These are phyloP conservation scores for Saccopteryx bilineata DNA, from an alignment of 2,113 vertebrate genomes.

Conservation along the genomic window DNA sequence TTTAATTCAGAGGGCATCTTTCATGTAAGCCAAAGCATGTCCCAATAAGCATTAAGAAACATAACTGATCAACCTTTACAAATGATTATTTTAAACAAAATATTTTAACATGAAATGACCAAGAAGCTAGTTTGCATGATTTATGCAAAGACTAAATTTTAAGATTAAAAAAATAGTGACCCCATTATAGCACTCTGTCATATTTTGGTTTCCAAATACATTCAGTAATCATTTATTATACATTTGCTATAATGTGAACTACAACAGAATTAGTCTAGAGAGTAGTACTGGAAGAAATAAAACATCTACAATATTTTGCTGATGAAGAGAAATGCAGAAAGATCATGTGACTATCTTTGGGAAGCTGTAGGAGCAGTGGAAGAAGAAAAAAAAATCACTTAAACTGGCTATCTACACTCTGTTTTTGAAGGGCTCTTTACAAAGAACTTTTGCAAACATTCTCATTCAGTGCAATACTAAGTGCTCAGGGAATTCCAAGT, in stretches of 20 bases:
- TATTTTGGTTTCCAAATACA: conserved; percentile 48
- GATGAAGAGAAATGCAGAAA: background rate
- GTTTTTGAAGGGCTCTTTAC: conserved; percentile 49
- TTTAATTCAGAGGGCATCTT: conserved; percentile 51
- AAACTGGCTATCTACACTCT: background rate
- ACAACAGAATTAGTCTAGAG: conserved; percentile 35
- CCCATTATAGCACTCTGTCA: background rate
- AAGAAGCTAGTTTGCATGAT: conserved; percentile 32
- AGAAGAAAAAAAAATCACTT: background rate
- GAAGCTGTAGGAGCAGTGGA: background rate
- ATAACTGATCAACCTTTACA: conserved; percentile 25
- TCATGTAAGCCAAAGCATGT: conserved; percentile 56
- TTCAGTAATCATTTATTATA: conserved; percentile 23
- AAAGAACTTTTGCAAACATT: conserved; percentile 44
- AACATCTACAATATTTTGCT: conserved; percentile 44
- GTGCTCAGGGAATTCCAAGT: conserved; percentile 53
- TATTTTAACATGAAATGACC: conserved; percentile 30
- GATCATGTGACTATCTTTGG: background rate
- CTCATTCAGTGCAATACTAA: conserved; percentile 47
- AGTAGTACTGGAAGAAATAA: conserved; percentile 29
- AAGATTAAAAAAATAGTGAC: background rate
- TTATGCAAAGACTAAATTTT: background rate
- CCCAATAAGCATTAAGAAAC: conserved; percentile 49
- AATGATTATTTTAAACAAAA: conserved; percentile 36
- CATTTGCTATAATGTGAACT: conserved; percentile 31